phyloP scores from a whole-genome alignment of 1,140 invertebrate species.

The Drosophila tropicalis region DNA sequence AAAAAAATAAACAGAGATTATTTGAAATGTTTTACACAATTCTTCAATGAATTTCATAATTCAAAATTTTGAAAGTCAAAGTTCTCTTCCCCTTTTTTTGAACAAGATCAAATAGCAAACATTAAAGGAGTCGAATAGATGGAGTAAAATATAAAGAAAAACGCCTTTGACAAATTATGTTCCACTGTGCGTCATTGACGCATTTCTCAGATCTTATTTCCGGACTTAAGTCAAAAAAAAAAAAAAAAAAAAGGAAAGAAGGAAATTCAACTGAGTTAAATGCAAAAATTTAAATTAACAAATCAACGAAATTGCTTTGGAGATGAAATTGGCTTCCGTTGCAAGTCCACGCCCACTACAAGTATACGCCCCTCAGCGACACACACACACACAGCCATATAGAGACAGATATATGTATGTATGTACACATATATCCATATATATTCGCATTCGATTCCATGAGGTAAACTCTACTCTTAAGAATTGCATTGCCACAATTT shows the following conservation, averaged over 20 bases:
- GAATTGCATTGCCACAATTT: constrained; percentile 65
- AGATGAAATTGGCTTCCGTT: constrained; percentile 49
- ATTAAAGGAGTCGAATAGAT: no score
- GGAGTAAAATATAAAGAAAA: no score
- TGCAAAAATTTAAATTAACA: constrained; percentile 61
- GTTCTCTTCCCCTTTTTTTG: no score
- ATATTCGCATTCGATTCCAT: constrained; percentile 33
- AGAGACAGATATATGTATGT: no score
- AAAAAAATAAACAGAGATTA: no score
- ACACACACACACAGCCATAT: constrained; percentile 26
- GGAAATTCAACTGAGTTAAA: constrained; percentile 35
- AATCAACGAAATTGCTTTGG: constrained; percentile 43
- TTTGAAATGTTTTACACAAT: no score
- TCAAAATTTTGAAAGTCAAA: no score
- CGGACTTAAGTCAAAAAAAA: constrained; percentile 15
- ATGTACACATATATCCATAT: no score
- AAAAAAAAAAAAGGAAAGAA: constrained; percentile 40
- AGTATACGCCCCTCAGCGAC: not conserved
- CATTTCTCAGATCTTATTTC: constrained; percentile 2
- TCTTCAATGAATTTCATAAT: no score
- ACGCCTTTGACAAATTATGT: constrained; percentile 2
- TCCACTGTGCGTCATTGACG: constrained; percentile 13
- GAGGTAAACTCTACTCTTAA: constrained; percentile 47
- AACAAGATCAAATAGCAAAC: no score
- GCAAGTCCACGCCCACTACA: constrained; percentile 11